Evolutionary conservation across 2,797 vertebrate species (phyloP), one percentile per base, ranked within the genome.

Genomic region (Tiaroga cobitis): DNA sequence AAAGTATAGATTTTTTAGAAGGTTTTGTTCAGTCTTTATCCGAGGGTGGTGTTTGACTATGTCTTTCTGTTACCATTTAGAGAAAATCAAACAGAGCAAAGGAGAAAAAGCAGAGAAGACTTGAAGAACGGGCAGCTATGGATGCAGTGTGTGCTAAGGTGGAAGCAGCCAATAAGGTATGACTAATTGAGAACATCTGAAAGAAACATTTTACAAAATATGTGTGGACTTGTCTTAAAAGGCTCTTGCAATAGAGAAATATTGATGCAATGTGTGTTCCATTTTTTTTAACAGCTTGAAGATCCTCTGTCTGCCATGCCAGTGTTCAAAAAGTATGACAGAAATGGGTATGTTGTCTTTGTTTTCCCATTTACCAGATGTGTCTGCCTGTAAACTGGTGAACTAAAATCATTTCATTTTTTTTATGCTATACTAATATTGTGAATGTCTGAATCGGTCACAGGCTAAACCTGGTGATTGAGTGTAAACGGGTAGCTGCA

Each of bases 281-380:
- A 24, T 34, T 26, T 18, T 46, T 32, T 18, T 82, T 79, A 90
- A 81, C 92, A 99, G 98, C 95, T 98, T 0, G 96, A 96, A 2
- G 97, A 99, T 84, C 98, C 98, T 1, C 93, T 99, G 43, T 95
- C 96, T 74, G 94, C 97, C 3, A 98, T 98, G 90, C 97, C 98
- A 0, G 97, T 97, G 88, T 99, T 99, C 91, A 98, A 97, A 93
- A 98, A 98, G 82, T 99, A 97, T 0, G 97, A 99, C 93, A 94
- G 98, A 77, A 97, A 99, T 1, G 97, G 97, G 98, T 99, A 95
- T 78, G 97, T 84, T 43, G 24, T 46, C n/a, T 26, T 69, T 51
- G 3, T 78, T 78, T 61, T 83, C 8, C 51, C 3, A 59, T 83
- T 74, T 77, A 26, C 15, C 29, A 13, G 16, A 63, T 3, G 11